Conservation (phyloP, 1,140 invertebrate species). For the Subanguina moxae region DNA sequence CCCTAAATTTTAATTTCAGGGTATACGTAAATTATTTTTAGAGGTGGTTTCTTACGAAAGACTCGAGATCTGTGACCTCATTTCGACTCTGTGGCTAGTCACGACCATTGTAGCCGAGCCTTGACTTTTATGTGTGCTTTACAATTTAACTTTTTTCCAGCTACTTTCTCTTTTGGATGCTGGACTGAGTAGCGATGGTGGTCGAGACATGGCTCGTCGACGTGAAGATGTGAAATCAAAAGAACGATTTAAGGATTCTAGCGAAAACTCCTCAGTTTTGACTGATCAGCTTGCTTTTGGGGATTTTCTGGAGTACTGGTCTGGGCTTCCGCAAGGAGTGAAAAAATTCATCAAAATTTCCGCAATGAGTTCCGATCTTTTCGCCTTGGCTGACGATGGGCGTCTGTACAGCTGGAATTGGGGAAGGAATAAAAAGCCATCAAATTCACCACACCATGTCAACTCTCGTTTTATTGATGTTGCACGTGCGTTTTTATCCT, state of each 20-base stretch:
- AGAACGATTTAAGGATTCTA: constrained; percentile 15
- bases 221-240: constrained; percentile 35
- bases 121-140: too few species aligned
- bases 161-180: too few species aligned
- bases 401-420: constrained; percentile 96
- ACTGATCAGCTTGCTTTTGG: constrained; percentile 17
- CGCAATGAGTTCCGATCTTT: constrained; percentile 84
- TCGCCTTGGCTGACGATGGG: constrained; percentile 80
- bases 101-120: too few species aligned
- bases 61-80: too few species aligned
- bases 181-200: too few species aligned
- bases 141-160: too few species aligned
- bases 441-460: constrained; percentile 17
- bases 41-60: too few species aligned
- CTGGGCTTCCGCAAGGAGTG: constrained; percentile 16
- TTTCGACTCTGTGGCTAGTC: too few species aligned
- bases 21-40: too few species aligned
- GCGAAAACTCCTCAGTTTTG: not conserved
- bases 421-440: constrained; percentile 59
- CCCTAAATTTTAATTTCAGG: too few species aligned
- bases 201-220: constrained; percentile 78
- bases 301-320: constrained; percentile 17
- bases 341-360: constrained; percentile 68
- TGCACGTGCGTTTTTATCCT: not conserved
- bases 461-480: constrained; percentile 8